These are phyloP conservation scores for Petromus typicus DNA, from an alignment of 2,113 vertebrate genomes.

Conservation along the genomic window DNA sequence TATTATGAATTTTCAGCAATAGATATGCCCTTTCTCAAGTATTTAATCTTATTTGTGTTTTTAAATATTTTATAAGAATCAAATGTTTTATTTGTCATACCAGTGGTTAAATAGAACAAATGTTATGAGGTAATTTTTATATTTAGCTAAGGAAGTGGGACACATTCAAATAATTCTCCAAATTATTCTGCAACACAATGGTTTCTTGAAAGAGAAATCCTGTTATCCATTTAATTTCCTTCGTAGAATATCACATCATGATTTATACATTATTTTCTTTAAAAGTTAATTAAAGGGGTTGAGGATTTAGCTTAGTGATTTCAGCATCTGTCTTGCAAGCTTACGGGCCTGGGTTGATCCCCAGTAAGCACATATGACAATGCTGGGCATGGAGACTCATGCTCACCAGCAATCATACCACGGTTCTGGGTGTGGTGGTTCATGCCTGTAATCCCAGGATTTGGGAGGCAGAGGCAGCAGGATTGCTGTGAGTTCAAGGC, in stretches of 20 bases:
- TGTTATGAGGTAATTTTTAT: conserved; percentile 9
- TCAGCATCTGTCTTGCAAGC: too few species aligned
- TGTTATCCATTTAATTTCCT: not conserved
- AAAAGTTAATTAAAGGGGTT: too few species aligned
- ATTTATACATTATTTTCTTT: not conserved
- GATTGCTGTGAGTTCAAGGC: too few species aligned
- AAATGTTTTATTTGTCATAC: not conserved
- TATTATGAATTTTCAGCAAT: conserved; percentile 35
- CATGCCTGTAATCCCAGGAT: too few species aligned
- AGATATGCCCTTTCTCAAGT: not conserved
- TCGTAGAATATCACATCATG: not conserved
- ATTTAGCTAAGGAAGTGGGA: not conserved
- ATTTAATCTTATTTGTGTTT: conserved; percentile 16
- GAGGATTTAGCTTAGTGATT: too few species aligned
- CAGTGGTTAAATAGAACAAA: conserved; percentile 29
- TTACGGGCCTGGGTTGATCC: too few species aligned
- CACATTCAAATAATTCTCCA: not conserved
- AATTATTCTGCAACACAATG: not conserved
- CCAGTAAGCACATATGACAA: too few species aligned
- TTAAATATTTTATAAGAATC: conserved; percentile 42
- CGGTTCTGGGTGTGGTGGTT: too few species aligned
- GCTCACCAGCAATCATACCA: too few species aligned
- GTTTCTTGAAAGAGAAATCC: not conserved
- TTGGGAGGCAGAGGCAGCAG: too few species aligned
- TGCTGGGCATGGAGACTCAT: too few species aligned